Conservation (phyloP, 2,888 invertebrate species). For the Lysandra coridon region DNA sequence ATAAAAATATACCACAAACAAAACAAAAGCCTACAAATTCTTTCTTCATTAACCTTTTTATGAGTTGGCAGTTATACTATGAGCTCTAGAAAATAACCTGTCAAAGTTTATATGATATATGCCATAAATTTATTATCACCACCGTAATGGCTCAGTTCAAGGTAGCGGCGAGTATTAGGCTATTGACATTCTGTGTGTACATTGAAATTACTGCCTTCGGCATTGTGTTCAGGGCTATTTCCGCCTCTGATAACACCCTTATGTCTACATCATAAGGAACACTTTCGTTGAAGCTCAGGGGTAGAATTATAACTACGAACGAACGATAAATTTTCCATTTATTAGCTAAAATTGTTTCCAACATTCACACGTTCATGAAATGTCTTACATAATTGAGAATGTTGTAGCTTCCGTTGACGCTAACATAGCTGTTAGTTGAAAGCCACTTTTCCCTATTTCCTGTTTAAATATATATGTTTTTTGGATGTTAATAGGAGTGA, state of each 20-base stretch:
- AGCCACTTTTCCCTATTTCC: neutral
- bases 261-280: neutral
- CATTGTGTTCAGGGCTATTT: neutral
- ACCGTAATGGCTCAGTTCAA: constrained; percentile 22
- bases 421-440: constrained; percentile 3
- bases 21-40: neutral
- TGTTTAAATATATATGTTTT: neutral
- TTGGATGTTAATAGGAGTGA: neutral
- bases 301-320: neutral
- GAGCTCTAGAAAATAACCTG: constrained; percentile 10
- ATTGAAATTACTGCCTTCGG: constrained; percentile 2
- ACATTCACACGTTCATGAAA: neutral
- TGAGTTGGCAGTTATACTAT: neutral
- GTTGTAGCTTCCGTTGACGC: neutral
- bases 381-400: constrained; percentile 11
- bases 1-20: neutral
- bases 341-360: constrained; percentile 7
- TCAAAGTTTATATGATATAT: constrained; percentile 3
- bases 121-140: constrained; percentile 20
- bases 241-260: neutral
- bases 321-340: neutral
- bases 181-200: constrained; percentile 23
- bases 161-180: constrained; percentile 14
- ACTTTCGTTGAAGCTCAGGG: neutral
- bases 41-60: neutral